These are phyloP conservation scores for Leptoclinus maculatus DNA, from an alignment of 2,797 vertebrate species.

Conservation along the genomic window DNA sequence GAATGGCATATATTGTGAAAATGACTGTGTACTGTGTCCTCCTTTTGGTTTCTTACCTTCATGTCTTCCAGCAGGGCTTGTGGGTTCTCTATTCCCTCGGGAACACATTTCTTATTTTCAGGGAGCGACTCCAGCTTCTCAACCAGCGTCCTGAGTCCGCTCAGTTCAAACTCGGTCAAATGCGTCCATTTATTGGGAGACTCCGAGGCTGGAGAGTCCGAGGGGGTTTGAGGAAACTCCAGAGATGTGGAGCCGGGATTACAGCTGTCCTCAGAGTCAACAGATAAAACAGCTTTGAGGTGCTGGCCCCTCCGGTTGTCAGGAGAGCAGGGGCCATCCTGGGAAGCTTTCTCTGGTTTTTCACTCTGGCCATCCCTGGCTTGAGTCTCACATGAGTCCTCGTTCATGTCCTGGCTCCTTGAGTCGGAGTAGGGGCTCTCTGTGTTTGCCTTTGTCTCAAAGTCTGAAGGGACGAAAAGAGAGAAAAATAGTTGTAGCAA, in stretches of 20 bases:
- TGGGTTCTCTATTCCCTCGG: constrained; percentile 92
- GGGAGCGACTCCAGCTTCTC: constrained; percentile 96
- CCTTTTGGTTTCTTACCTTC: constrained; percentile 85
- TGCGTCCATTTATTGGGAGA: constrained; percentile 89
- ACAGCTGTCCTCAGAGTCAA: constrained; percentile 90
- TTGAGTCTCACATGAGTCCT: constrained; percentile 89
- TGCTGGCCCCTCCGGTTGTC: constrained; percentile 82
- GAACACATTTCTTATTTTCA: constrained; percentile 94
- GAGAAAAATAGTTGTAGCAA: neutral
- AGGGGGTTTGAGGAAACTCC: constrained; percentile 90
- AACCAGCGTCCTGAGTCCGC: constrained; percentile 92
- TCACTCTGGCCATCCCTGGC: constrained; percentile 84
- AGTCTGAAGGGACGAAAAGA: constrained; percentile 78
- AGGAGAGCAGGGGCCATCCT: constrained; percentile 85
- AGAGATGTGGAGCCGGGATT: constrained; percentile 76
- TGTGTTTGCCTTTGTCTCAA: constrained; percentile 87
- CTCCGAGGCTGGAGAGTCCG: constrained; percentile 88
- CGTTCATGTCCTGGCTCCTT: constrained; percentile 90
- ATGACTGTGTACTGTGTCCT: neutral
- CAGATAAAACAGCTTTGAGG: constrained; percentile 88
- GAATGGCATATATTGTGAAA: neutral
- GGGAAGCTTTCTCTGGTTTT: constrained; percentile 76
- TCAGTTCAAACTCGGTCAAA: constrained; percentile 95
- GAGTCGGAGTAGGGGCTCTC: constrained; percentile 92
- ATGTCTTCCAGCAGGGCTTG: constrained; percentile 93